Conservation (phyloP, 2,113 vertebrate species). For the Myotis yumanensis region DNA sequence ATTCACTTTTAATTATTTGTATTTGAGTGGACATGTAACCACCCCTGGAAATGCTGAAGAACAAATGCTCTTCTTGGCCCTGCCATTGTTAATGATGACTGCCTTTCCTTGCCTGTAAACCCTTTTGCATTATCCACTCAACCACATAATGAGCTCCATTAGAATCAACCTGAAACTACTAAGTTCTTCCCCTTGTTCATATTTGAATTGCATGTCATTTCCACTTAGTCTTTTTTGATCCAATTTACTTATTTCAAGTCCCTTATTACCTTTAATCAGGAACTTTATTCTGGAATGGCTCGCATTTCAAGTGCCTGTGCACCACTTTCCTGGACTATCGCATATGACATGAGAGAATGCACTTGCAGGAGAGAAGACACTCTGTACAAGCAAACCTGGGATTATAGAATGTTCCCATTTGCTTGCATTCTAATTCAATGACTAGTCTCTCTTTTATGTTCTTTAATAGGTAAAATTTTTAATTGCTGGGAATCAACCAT, state of each 20-base stretch:
- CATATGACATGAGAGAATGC: neutral
- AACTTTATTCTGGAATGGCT: neutral
- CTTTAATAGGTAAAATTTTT: neutral
- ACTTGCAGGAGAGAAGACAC: neutral
- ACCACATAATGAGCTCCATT: neutral
- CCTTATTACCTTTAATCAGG: neutral
- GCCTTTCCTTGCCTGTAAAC: neutral
- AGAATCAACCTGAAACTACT: neutral
- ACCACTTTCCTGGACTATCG: neutral
- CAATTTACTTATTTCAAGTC: neutral
- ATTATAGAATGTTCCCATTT: neutral
- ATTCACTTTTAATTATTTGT: conserved; percentile 18
- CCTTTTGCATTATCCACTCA: neutral
- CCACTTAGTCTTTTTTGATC: neutral
- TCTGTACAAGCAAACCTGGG: neutral
- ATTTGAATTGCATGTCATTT: neutral
- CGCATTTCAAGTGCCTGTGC: neutral
- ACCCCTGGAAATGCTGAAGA: neutral
- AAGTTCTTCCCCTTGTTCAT: neutral
- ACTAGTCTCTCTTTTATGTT: neutral
- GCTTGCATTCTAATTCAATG: neutral
- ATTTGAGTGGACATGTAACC: neutral
- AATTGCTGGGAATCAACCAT: neutral
- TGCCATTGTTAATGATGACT: neutral
- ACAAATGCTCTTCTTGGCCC: neutral